Base-by-base conservation (phyloP, 2,797 vertebrate genomes). In the Sylvilagus floridanus region DNA sequence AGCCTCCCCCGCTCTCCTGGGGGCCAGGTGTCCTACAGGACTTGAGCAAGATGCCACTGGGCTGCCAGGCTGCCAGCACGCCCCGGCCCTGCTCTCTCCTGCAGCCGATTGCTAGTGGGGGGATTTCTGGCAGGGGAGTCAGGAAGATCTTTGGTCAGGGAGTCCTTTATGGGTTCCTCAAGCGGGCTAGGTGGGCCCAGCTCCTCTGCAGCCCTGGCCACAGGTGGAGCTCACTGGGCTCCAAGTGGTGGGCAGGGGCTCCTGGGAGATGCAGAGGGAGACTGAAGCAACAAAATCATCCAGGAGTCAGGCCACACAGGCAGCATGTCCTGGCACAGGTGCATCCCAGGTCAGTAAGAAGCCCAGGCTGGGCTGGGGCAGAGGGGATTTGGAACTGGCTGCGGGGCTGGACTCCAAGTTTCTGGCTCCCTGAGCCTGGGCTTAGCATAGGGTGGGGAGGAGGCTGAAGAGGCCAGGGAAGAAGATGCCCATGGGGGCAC, bases 111-210 rank as follows among this genome's bases (percentile, higher is more conserved):
- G 28, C 54, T 32, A 78, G 35, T n/a, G 28, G 21, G 63, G 42
- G 63, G 22, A 30, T 93, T 90, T 90, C 71, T 93, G 88, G 84
- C 73, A 62, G 76, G 42, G 77, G 66, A 71, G 35, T 62, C 11
- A 82, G 78, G 77, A 76, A 93, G n/a, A 72, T 5, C 37, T 0
- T 26, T 93, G 73, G 30, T n/a, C 71, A 30, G 35, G 5, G 12
- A 24, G 35, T 42, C 50, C 37, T 88, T 77, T n/a, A n/a, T 54
- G 57, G 68, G 26, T 19, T 50, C 17, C 66, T 68, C 71, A 71
- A 8, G 65, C 16, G 60, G 63, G 4, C 28, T n/a, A 10, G 12
- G 35, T 24, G 42, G 42, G 42, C 42, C 8, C 42, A 47, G 42
- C 42, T 90, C 32, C 85, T 24, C 60, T 2, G 13, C 12, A 54